Evolutionary conservation across 92 coral and sea anemone species (phyloP), one percentile per base, ranked within the genome.

Genomic region (Scolanthus callimorphus): DNA sequence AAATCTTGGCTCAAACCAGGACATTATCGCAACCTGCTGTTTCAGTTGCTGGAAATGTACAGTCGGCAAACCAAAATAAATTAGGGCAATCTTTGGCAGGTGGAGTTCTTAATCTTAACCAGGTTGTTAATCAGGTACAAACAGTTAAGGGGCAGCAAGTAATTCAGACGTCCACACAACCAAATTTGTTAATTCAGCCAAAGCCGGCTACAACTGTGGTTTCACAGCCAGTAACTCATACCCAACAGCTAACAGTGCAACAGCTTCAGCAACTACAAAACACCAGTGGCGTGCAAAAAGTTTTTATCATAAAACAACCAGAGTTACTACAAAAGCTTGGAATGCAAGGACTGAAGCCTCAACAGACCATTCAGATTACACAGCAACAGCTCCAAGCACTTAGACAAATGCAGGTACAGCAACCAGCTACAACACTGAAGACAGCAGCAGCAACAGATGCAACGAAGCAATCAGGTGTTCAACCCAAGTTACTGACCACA

Each of bases 241-340:
- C 75, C 2, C 82, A 79, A 34, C 78, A 51, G 21, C 73, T 41
- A 17, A 70, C 71, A 6, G 67, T 59, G 2, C 49, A 76, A 15
- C 89, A 82, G 58, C 26, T 65, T n/a, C 84, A 78, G 24, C 91
- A 78, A 21, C 86, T 73, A 17, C 84, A 81, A 50, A 73, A 62
- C 8, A 58, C 57, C 20, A 61, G 78, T 15, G 83, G 83, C 10
- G 81, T 79, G 19, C 98, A 92, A 51, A 92, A 89, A 62, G 98
- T 92, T 3, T 71, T 92, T 45, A 92, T 92, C 45, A 90, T 92
- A 34, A 90, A 89, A 59, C 96, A 92, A 44, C 88, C 98, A 20
- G 88, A 81, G 45, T 48, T 87, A 6, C 56, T 78, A 26, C 96
- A 87, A 56, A 87, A 83, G 52, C 79, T 87, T 25, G 86, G 82